phyloP scores from a whole-genome alignment of 2,888 invertebrate genomes.

The Pristionchus mayeri region DNA sequence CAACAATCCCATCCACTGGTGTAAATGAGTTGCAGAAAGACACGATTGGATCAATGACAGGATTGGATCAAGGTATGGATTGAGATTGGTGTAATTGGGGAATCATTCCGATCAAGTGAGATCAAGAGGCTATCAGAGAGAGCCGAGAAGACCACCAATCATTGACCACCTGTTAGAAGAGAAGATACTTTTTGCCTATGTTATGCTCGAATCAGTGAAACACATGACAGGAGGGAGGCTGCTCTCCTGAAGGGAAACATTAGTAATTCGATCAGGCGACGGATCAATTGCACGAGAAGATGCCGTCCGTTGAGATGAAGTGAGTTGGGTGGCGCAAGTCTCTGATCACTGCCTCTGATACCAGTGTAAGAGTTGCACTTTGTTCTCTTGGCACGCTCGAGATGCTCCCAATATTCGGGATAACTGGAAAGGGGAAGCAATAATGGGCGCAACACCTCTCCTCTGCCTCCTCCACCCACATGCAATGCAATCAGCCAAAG shows the following conservation, averaged over 20 bases:
- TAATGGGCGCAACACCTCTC: slow-evolving; percentile 14
- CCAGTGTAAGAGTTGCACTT: too few species aligned
- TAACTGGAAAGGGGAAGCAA: background rate
- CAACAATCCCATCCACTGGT: too few species aligned
- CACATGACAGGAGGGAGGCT: slow-evolving; percentile 32
- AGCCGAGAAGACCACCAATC: slow-evolving; percentile 16
- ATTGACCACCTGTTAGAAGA: slow-evolving; percentile 3
- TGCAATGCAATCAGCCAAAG: slow-evolving; percentile 38
- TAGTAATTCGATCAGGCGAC: background rate
- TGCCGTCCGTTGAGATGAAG: background rate
- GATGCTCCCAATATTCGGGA: background rate
- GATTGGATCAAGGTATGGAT: too few species aligned
- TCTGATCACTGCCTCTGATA: too few species aligned
- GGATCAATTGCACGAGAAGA: background rate
- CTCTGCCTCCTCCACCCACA: slow-evolving; percentile 9
- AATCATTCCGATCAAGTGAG: background rate
- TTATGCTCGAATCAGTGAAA: slow-evolving; percentile 40
- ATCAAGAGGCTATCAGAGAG: background rate
- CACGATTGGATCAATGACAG: too few species aligned
- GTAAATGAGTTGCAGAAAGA: too few species aligned
- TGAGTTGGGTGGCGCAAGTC: too few species aligned
- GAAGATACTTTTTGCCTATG: slow-evolving; percentile 14
- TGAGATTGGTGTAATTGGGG: background rate
- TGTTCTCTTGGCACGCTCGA: background rate
- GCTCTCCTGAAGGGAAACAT: too few species aligned